These are phyloP conservation scores for Calyptomena viridis DNA, from an alignment of 2,113 vertebrate species.

Conservation along the genomic window DNA sequence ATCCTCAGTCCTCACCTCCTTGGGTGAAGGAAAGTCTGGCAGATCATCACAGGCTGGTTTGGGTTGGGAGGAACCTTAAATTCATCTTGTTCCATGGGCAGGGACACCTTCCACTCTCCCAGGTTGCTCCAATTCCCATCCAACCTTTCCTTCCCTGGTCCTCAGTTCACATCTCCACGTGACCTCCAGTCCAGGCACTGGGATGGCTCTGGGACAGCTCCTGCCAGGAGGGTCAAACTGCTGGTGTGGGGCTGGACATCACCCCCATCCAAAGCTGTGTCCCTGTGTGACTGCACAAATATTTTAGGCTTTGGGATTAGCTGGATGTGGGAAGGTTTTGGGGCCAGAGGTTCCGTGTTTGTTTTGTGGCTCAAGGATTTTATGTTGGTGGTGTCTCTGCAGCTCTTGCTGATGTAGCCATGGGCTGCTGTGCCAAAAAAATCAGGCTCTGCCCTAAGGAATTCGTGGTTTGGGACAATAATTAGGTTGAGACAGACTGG, in stretches of 20 bases:
- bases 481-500: background rate
- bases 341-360: background rate
- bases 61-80: background rate
- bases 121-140: background rate
- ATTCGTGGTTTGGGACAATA: background rate
- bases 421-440: background rate
- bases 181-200: background rate
- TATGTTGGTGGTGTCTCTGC: background rate
- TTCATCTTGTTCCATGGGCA: background rate
- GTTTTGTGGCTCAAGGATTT: background rate
- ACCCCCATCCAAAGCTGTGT: fast-evolving
- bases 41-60: background rate
- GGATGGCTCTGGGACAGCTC: background rate
- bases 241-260: background rate
- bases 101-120: background rate
- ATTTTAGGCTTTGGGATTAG: background rate
- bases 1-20: background rate
- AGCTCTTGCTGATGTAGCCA: background rate
- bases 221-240: background rate
- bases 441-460: background rate
- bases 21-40: background rate
- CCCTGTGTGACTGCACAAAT: background rate
- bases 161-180: fast-evolving
- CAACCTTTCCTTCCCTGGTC: background rate
- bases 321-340: background rate